Evolutionary conservation across 2,888 invertebrate species (phyloP), one percentile per base, ranked within the genome.

Genomic region (Nomada fucata): DNA sequence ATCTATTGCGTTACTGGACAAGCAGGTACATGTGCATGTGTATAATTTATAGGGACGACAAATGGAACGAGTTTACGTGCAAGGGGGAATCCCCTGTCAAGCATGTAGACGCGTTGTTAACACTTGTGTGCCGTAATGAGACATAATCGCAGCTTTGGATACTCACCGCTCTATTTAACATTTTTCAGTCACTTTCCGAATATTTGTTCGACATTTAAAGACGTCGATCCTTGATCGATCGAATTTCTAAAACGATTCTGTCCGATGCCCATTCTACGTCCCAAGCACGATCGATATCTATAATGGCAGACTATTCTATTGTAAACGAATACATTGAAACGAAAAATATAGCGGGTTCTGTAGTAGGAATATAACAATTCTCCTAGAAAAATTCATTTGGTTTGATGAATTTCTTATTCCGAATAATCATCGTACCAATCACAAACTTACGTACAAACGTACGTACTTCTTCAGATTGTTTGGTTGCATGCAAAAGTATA

Each of bases 111-210:
- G 44, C 50, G 42, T 79, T 47, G 47, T 71, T 36, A 61, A 69
- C 76, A 73, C 74, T 74, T 47, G 11, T 60, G 81, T 72, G 73
- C 69, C 65, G 76, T 82, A 82, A 84, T 74, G 82, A 36, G 86
- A 86, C 86, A 84, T 86, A 86, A 86, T 84, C 84, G 76, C 86
- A 86, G 86, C 85, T 63, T 59, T 50, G 50, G 0, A 57, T 44
- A 61, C 65, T 61, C 60, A 23, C 42, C 64, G 52, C 26, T n/a
- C 36, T 52, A 59, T 42, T 13, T 1, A 36, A 60, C 36, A 11
- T 23, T 61, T 52, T 36, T 57, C n/a, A 72, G n/a, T n/a, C 55
- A 55, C 26, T 36, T 20, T 18, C 52, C 2, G 11, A 42, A 47
- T 53, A 5, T 18, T 57, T n/a, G 29, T 53, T 23, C 60, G 15